These are phyloP conservation scores for Drosophila burlai DNA, from an alignment of 1,140 invertebrate genomes.

Conservation along the genomic window DNA sequence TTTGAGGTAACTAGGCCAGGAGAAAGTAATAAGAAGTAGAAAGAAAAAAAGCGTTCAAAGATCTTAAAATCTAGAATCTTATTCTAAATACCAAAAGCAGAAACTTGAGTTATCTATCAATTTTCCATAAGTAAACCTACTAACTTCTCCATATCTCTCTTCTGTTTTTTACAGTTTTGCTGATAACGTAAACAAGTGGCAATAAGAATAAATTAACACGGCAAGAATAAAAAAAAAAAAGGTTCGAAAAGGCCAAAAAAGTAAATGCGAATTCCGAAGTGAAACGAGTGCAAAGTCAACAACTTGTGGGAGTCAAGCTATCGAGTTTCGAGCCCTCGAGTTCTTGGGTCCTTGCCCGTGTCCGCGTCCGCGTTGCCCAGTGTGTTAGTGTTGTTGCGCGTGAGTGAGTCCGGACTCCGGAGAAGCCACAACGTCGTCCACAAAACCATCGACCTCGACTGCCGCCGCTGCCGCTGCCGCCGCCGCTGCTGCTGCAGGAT, in stretches of 20 bases:
- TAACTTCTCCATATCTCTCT: slow-evolving; percentile 1
- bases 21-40: no score
- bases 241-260: slow-evolving; percentile 28
- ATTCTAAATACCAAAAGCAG: neutral
- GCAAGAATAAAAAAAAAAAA: neutral
- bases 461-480: slow-evolving; percentile 70
- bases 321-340: slow-evolving; percentile 13
- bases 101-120: neutral
- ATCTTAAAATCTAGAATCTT: neutral
- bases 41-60: neutral
- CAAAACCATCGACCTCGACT: slow-evolving; percentile 73
- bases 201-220: slow-evolving; percentile 43
- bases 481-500: slow-evolving; percentile 45
- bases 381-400: slow-evolving; percentile 40
- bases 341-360: slow-evolving; percentile 18
- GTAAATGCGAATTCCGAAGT: slow-evolving; percentile 37
- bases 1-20: no score
- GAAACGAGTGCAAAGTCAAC: slow-evolving; percentile 37
- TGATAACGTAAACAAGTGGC: slow-evolving; percentile 59
- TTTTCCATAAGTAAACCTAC: neutral
- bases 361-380: slow-evolving; percentile 5
- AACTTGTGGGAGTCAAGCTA: slow-evolving; percentile 28
- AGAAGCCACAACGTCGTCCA: slow-evolving; percentile 78
- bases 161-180: slow-evolving; percentile 47
- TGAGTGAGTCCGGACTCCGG: slow-evolving; percentile 34